Evolutionary conservation across 1,140 invertebrate genomes (phyloP).

Genomic region (Zaprionus lachaisei): DNA sequence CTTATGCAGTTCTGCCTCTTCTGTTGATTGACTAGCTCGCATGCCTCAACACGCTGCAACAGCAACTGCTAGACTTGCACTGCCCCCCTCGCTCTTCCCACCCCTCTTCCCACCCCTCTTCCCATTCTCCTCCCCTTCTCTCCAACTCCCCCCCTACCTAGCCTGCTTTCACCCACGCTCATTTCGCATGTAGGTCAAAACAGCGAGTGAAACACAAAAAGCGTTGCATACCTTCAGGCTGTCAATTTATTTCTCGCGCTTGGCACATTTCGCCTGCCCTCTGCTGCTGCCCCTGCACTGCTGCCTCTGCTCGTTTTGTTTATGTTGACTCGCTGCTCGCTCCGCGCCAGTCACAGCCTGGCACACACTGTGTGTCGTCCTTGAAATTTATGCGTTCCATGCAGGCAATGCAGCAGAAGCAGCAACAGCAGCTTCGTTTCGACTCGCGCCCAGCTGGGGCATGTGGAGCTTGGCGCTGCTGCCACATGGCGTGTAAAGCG

Average conservation of each 20-base stretch:
- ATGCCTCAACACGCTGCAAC: conserved; percentile 17
- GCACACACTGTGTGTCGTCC: conserved; percentile 50
- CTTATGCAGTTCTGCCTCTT: background rate
- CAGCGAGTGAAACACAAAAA: conserved; percentile 43
- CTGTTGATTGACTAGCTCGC: background rate
- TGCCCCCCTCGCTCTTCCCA: background rate
- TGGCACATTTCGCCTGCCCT: conserved; percentile 59
- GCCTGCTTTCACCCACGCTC: background rate
- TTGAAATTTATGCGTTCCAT: conserved; percentile 80
- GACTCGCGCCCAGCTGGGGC: conserved; percentile 27
- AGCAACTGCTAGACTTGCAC: background rate
- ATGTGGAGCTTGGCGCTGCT: conserved; percentile 26
- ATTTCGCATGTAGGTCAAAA: conserved; percentile 71
- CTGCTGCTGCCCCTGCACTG: conserved; percentile 1
- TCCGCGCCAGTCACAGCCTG: conserved; percentile 47
- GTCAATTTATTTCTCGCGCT: conserved; percentile 76
- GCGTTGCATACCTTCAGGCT: conserved; percentile 72
- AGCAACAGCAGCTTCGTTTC: background rate
- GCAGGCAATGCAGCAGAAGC: conserved; percentile 59
- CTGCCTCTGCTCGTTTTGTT: conserved; percentile 24
- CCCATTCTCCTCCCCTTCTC: background rate
- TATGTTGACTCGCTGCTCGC: conserved; percentile 35
- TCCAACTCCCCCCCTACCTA: background rate
- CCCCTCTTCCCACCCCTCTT: background rate
- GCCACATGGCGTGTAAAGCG: conserved; percentile 77